Conservation (phyloP, 1,140 invertebrate genomes). For the Drosophila trapezifrons region DNA sequence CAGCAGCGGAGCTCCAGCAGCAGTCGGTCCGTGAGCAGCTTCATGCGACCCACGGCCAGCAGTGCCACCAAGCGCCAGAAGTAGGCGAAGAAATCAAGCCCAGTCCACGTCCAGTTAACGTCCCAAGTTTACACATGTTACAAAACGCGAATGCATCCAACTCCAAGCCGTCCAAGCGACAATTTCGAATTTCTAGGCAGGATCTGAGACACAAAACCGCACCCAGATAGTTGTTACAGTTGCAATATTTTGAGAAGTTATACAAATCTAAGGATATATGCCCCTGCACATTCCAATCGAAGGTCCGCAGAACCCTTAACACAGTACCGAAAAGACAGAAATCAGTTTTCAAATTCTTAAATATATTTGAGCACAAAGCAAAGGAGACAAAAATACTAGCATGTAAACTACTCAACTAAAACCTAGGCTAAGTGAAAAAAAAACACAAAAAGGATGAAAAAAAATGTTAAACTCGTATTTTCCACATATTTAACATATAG, state of each 20-base stretch:
- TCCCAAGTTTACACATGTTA: conserved; percentile 68
- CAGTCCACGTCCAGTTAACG: conserved; percentile 63
- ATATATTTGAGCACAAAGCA: conserved; percentile 71
- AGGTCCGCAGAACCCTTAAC: conserved; percentile 21
- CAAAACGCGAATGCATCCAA: conserved; percentile 64
- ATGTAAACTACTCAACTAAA: conserved; percentile 67
- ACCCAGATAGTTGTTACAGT: conserved; percentile 56
- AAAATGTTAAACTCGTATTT: conserved; percentile 68
- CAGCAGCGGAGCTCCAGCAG: conserved; percentile 52
- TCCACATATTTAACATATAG: conserved; percentile 75
- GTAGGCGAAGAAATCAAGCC: conserved; percentile 17
- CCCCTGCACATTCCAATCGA: conserved; percentile 65
- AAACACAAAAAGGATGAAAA: conserved; percentile 1
- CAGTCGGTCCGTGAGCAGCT: conserved; percentile 84
- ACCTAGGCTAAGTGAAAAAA: conserved; percentile 49
- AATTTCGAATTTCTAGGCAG: conserved; percentile 78
- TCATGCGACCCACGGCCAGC: conserved; percentile 86
- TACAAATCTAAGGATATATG: conserved; percentile 44
- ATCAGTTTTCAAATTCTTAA: conserved; percentile 58
- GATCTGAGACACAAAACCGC: conserved; percentile 48
- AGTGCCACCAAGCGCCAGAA: conserved; percentile 85
- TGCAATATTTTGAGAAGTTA: conserved; percentile 61
- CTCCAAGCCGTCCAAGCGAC: conserved; percentile 74
- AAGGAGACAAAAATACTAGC: conserved; percentile 61
- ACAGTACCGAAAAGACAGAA: conserved; percentile 54